Evolutionary conservation across 35 echinoderm and acorn worm genomes (phyloP), one percentile per base, ranked within the genome.

Genomic region (Heliocidaris tuberculata): DNA sequence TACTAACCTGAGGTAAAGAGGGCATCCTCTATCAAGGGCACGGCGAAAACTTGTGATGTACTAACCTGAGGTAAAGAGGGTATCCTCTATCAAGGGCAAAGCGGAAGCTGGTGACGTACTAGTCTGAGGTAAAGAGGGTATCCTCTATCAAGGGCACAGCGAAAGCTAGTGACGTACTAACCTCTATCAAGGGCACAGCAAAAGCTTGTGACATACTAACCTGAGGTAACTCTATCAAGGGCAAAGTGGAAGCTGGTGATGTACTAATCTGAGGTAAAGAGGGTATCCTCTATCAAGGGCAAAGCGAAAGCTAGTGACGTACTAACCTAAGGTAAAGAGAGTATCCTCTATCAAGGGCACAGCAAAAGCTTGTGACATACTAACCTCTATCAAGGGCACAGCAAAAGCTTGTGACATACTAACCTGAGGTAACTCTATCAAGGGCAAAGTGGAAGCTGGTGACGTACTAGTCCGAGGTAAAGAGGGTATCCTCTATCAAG

Each of bases 281-380:
- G 98, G 96, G 30, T 97, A 99, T 5, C 95, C 95, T 91, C 97
- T 95, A 50, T 97, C 95, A 10, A 97, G 85, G 13, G 98, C 93
- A 95, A 95, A 99, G 11, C 70, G 96, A 31, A 99, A 96, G 60
- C 93, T 42, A 3, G 35, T 42, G 35, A 42, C 3, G 3, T 42
- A 60, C 59, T 86, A 86, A 99, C 98, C 98, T 99, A 3, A 99
- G 71, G 42, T 99, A 99, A 1, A 99, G 95, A 13, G 98, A 95
- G 30, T 97, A 99, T 5, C 95, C 95, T 91, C 97, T 95, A 50
- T 97, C 95, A 10, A 97, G 85, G 13, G 98, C 93, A 95, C 94
- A 99, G 11, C 70, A 95, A 31, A 99, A 96, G 60, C 93, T 42
- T 0, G 35, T 42, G 35, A 42, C 3, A 42, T 42, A 60, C 59